Conservation (phyloP, 1,140 invertebrate genomes). For the Achroia grisella region DNA sequence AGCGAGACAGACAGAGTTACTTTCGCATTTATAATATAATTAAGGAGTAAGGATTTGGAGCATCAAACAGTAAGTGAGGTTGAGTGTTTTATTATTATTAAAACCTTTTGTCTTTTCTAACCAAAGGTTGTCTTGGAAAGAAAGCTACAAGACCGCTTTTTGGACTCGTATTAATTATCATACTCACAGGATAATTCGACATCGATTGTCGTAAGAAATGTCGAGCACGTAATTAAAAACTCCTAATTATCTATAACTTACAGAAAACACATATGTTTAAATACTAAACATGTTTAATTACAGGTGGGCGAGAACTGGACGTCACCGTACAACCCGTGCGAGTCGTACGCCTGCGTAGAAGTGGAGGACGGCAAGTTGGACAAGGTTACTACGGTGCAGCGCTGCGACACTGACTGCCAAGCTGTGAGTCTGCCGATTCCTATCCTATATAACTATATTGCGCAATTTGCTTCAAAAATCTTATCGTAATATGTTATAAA, state of each 20-base stretch:
- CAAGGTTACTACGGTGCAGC: conserved; percentile 55
- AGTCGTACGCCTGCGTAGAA: conserved; percentile 67
- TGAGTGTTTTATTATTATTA: too few relatives aligned
- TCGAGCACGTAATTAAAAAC: neutral
- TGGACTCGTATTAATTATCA: too few relatives aligned
- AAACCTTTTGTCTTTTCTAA: too few relatives aligned
- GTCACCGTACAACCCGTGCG: conserved; percentile 72
- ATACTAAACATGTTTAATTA: neutral
- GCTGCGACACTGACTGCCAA: conserved; percentile 50
- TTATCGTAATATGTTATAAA: too few relatives aligned
- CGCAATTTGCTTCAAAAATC: too few relatives aligned
- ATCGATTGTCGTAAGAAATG: neutral
- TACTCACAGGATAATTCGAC: neutral
- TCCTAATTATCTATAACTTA: neutral
- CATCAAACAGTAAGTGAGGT: too few relatives aligned
- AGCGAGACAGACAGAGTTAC: too few relatives aligned
- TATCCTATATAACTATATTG: too few relatives aligned
- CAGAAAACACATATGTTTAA: neutral
- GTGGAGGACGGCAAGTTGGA: conserved; percentile 54
- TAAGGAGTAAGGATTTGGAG: too few relatives aligned
- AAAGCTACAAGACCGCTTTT: too few relatives aligned
- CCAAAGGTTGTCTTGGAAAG: too few relatives aligned
- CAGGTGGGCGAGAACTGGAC: conserved; percentile 76
- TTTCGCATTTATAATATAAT: too few relatives aligned
- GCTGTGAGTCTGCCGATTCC: conserved; percentile 23